phyloP scores from a whole-genome alignment of 2,113 vertebrate species.

The Parus major region DNA sequence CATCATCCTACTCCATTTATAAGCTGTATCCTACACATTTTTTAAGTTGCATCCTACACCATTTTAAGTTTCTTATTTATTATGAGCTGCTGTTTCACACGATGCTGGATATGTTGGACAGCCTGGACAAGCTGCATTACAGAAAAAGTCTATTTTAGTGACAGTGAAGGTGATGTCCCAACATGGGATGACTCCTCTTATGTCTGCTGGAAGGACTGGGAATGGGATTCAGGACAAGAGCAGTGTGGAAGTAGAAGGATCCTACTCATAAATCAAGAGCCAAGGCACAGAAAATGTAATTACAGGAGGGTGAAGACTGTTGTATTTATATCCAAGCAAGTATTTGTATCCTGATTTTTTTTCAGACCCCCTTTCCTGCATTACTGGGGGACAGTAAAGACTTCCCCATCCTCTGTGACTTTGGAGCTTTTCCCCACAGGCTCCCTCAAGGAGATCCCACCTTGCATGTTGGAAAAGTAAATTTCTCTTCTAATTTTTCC shows the following conservation, averaged over 20 bases:
- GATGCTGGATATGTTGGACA: neutral
- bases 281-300: neutral
- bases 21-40: neutral
- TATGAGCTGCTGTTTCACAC: neutral
- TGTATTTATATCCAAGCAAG: neutral
- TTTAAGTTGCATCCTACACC: neutral
- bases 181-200: neutral
- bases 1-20: neutral
- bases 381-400: neutral
- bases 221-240: neutral
- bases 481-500: neutral
- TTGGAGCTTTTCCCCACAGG: accelerated
- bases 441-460: neutral
- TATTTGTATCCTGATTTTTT: neutral
- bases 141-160: neutral
- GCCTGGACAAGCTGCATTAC: neutral
- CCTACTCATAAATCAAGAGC: neutral
- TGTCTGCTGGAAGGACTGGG: neutral
- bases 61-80: neutral
- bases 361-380: neutral
- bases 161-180: neutral
- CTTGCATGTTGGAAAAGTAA: neutral
- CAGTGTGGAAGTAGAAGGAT: neutral
- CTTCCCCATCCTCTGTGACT: neutral
- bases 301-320: neutral